Percentiles rank a stretch among this genome's conserved stretches.
Evolutionary conservation across 2,888 invertebrate genomes (phyloP).

Genomic region (Phragmatobia fuliginosa): DNA sequence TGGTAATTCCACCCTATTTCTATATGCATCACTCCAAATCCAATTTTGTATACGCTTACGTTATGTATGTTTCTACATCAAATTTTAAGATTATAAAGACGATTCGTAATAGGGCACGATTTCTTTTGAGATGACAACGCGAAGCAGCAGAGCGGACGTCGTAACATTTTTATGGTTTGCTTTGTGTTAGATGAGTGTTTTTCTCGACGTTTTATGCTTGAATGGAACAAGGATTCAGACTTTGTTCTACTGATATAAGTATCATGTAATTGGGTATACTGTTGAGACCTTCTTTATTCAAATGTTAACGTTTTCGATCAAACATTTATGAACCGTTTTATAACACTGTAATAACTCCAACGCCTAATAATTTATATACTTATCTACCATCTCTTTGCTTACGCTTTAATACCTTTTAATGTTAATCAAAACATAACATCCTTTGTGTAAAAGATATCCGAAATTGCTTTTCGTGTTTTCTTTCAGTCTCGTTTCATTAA

Average conservation of each 20-base stretch:
- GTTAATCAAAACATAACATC: slow-evolving; percentile 49
- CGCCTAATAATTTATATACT: slow-evolving; percentile 19
- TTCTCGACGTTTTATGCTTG: slow-evolving; percentile 33
- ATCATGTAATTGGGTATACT: slow-evolving; percentile 18
- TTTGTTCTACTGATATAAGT: slow-evolving; percentile 25
- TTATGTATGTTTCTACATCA: slow-evolving; percentile 26
- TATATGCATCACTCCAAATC: slow-evolving; percentile 26
- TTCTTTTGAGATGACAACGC: slow-evolving; percentile 33
- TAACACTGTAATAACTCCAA: slow-evolving; percentile 28
- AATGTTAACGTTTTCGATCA: slow-evolving; percentile 25
- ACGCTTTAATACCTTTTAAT: slow-evolving; percentile 35
- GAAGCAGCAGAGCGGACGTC: slow-evolving; percentile 29
- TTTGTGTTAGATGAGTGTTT: slow-evolving; percentile 34
- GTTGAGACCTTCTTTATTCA: slow-evolving; percentile 28
- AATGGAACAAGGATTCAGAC: slow-evolving; percentile 32
- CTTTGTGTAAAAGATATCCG: slow-evolving; percentile 44
- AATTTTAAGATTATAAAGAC: slow-evolving; percentile 37
- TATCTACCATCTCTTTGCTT: slow-evolving; percentile 38
- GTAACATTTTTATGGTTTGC: slow-evolving; percentile 44
- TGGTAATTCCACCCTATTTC: slow-evolving; percentile 23
- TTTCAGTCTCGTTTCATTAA: slow-evolving; percentile 50
- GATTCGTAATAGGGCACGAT: slow-evolving; percentile 28
- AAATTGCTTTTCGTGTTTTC: slow-evolving; percentile 53
- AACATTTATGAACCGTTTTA: slow-evolving; percentile 30
- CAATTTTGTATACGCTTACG: slow-evolving; percentile 27